phyloP scores from a whole-genome alignment of 1,140 invertebrate species.

The Nephila pilipes region DNA sequence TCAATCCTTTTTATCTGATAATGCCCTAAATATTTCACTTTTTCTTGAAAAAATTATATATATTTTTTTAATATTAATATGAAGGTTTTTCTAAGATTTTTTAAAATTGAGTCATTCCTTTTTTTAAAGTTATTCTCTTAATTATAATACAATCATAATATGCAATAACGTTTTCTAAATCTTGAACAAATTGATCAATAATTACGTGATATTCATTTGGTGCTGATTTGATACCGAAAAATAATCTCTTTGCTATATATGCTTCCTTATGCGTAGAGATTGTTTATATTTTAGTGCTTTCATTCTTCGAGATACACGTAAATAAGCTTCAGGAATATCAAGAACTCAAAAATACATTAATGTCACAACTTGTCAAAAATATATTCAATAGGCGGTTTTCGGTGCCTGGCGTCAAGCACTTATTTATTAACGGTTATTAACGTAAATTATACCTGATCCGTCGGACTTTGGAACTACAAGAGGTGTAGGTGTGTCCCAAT shows the following conservation, averaged over 20 bases:
- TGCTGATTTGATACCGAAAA: not conserved
- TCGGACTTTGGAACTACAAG: too few relatives aligned
- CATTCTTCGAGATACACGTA: not conserved
- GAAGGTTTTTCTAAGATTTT: not conserved
- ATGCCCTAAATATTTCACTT: not conserved
- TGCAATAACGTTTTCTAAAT: not conserved
- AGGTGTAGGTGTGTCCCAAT: too few relatives aligned
- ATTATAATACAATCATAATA: not conserved
- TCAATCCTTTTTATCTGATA: not conserved
- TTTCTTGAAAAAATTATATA: not conserved
- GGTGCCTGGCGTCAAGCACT: too few relatives aligned
- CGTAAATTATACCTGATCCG: too few relatives aligned
- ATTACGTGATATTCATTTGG: conserved; percentile 17
- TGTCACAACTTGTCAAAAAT: too few relatives aligned
- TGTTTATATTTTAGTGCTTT: not conserved
- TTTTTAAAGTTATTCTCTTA: not conserved
- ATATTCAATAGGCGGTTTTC: too few relatives aligned
- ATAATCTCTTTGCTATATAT: not conserved
- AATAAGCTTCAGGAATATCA: conserved; percentile 13
- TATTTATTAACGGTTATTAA: too few relatives aligned
- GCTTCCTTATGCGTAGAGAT: not conserved
- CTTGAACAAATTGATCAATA: conserved; percentile 25
- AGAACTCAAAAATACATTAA: too few relatives aligned
- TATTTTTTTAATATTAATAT: not conserved
- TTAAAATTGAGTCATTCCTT: not conserved